Evolutionary conservation across 2,888 invertebrate genomes (phyloP).

Genomic region (Gortyna flavago): DNA sequence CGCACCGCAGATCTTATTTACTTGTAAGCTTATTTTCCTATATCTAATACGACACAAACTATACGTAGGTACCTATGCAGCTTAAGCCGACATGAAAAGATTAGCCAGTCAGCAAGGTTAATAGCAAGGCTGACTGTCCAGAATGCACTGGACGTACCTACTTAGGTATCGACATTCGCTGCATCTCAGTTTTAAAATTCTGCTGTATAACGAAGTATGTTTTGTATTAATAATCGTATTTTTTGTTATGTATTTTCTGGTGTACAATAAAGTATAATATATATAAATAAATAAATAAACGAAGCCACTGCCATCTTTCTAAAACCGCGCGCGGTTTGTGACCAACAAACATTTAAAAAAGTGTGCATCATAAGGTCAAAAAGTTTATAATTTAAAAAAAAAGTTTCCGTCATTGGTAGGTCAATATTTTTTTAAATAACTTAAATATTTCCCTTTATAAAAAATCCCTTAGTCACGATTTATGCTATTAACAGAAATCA

Average conservation of each 20-base stretch:
- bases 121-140: constrained; percentile 10
- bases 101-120: constrained; percentile 14
- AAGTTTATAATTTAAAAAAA: neutral
- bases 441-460: too few relatives aligned
- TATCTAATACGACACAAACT: neutral
- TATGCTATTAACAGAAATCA: too few relatives aligned
- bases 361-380: neutral
- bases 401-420: too few relatives aligned
- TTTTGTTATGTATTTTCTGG: too few relatives aligned
- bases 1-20: neutral
- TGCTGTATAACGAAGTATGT: neutral
- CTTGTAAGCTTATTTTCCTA: neutral
- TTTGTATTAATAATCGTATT: too few relatives aligned
- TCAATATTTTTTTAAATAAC: neutral
- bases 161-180: neutral
- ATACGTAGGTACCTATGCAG: neutral
- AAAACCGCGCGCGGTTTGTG: neutral
- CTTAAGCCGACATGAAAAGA: neutral
- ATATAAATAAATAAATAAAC: too few relatives aligned
- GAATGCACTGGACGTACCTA: neutral
- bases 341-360: too few relatives aligned
- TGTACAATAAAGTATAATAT: too few relatives aligned
- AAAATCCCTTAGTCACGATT: too few relatives aligned
- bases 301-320: too few relatives aligned
- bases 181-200: neutral